These are phyloP conservation scores for Linnaemya tessellans DNA, from an alignment of 2,888 invertebrate genomes.

Conservation along the genomic window DNA sequence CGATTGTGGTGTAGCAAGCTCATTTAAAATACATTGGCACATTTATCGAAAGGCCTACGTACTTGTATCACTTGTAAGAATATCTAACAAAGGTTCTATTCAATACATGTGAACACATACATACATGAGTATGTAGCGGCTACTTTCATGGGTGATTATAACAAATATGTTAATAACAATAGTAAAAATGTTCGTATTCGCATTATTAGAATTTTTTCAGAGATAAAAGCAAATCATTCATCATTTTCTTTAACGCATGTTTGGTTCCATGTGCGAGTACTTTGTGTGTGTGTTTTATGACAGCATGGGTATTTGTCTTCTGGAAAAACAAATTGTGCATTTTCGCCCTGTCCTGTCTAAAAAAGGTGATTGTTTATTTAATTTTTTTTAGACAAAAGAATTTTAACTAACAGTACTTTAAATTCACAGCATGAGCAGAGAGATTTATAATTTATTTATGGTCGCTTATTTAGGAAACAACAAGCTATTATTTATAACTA, in stretches of 20 bases:
- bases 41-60: too few species aligned
- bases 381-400: conserved; percentile 61
- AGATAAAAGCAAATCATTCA: conserved; percentile 45
- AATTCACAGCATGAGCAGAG: conserved; percentile 73
- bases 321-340: neutral
- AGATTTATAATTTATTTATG: conserved; percentile 60
- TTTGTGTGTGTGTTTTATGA: neutral
- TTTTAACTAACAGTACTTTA: conserved; percentile 76
- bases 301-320: conserved; percentile 30
- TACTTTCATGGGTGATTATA: conserved; percentile 40
- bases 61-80: neutral
- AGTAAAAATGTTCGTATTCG: conserved; percentile 9
- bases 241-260: conserved; percentile 28
- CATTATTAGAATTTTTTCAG: conserved; percentile 38
- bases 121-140: conserved; percentile 8
- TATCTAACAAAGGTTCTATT: neutral
- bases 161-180: conserved; percentile 48
- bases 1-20: too few species aligned
- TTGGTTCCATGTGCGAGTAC: neutral
- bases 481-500: conserved; percentile 47
- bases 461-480: conserved; percentile 54
- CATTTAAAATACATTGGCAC: too few species aligned
- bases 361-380: conserved; percentile 61
- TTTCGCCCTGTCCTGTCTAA: conserved; percentile 18
- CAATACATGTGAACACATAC: neutral